Percentiles rank a stretch among this genome's conserved stretches.
phyloP scores from a whole-genome alignment of 1,140 invertebrate genomes.

The Eriocheir sinensis region DNA sequence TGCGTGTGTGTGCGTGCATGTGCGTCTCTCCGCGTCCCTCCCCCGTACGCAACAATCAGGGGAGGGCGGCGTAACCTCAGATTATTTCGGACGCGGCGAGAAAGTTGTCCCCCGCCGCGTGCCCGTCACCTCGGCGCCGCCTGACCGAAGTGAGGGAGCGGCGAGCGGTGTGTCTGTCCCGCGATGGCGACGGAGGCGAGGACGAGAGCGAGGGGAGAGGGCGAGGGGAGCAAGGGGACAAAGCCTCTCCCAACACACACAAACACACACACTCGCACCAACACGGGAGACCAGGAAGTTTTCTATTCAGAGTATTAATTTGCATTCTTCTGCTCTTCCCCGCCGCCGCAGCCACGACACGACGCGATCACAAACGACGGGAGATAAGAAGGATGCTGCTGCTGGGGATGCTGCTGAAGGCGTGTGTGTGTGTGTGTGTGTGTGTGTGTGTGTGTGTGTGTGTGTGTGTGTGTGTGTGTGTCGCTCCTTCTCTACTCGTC shows the following conservation, averaged over 20 bases:
- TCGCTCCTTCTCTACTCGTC: background rate
- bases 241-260: background rate
- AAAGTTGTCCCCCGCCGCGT: background rate
- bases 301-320: slow-evolving; percentile 58
- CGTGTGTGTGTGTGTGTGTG: no score
- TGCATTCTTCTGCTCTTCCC: slow-evolving; percentile 49
- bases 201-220: background rate
- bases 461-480: no score
- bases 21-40: slow-evolving; percentile 36
- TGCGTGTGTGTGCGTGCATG: slow-evolving; percentile 40
- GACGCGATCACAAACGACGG: slow-evolving; percentile 33
- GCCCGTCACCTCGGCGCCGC: background rate
- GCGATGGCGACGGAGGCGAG: background rate
- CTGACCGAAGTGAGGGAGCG: slow-evolving; percentile 47
- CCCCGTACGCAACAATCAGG: slow-evolving; percentile 67
- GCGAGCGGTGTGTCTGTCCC: background rate
- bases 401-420: background rate
- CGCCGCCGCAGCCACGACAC: background rate
- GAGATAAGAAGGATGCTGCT: background rate
- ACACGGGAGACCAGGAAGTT: slow-evolving; percentile 49
- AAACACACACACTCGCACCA: background rate
- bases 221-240: slow-evolving; percentile 5
- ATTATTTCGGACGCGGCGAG: slow-evolving; percentile 62
- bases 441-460: no score
- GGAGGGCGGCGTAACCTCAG: slow-evolving; percentile 45